Evolutionary conservation across 2,797 vertebrate species (phyloP).

Genomic region (Onychomys torridus): DNA sequence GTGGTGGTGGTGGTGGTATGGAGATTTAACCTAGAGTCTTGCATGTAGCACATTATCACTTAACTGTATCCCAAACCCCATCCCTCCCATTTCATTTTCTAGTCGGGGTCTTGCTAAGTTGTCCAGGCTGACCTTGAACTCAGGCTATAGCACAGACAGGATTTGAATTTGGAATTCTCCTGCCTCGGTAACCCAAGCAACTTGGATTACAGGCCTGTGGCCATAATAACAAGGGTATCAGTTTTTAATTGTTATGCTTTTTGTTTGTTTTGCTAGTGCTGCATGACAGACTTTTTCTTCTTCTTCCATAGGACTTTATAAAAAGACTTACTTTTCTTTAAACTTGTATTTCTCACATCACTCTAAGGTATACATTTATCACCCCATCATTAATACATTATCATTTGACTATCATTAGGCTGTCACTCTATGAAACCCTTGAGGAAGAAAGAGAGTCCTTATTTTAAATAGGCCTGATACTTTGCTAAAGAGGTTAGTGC

Average conservation of each 20-base stretch:
- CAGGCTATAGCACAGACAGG: background rate
- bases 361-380: constrained; percentile 78
- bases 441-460: constrained; percentile 78
- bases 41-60: background rate
- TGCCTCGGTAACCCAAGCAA: background rate
- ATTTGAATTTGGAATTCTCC: background rate
- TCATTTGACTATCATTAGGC: constrained; percentile 80
- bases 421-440: constrained; percentile 79
- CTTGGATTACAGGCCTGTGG: background rate
- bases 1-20: too few relatives aligned
- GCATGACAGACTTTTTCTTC: background rate
- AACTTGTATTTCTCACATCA: constrained; percentile 70
- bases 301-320: constrained; percentile 54
- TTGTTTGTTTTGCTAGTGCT: constrained; percentile 40
- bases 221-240: background rate
- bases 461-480: constrained; percentile 77
- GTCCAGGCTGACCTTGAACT: background rate
- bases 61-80: background rate
- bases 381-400: constrained; percentile 75
- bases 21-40: background rate
- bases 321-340: constrained; percentile 75
- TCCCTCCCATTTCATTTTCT: background rate
- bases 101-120: background rate
- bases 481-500: constrained; percentile 71
- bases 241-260: constrained; percentile 27